Percentiles rank a stretch among this genome's conserved stretches.
phyloP scores from a whole-genome alignment of 2,888 invertebrate genomes.

The Glaucopsyche alexis region DNA sequence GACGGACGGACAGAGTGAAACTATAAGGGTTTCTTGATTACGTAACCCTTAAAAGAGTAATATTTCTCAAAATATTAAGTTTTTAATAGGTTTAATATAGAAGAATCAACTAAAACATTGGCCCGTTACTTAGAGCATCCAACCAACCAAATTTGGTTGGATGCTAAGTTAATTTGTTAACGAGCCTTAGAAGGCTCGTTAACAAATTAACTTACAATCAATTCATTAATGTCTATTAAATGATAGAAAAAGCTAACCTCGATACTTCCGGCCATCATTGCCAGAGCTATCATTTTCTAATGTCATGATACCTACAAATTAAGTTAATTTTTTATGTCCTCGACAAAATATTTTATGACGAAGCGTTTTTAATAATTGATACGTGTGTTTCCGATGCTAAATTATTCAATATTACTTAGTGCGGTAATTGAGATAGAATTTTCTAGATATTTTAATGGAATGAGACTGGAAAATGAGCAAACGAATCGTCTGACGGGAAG shows the following conservation, averaged over 20 bases:
- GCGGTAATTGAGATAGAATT: too few relatives aligned
- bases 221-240: conserved; percentile 6
- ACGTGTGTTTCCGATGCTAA: background rate
- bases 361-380: conserved; percentile 13
- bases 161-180: too few relatives aligned
- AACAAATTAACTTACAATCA: conserved; percentile 7
- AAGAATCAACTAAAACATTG: too few relatives aligned
- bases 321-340: conserved; percentile 13
- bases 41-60: background rate
- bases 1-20: too few relatives aligned
- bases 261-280: background rate
- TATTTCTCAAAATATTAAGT: too few relatives aligned
- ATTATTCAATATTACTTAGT: background rate
- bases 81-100: too few relatives aligned
- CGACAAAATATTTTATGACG: conserved; percentile 4
- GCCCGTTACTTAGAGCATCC: too few relatives aligned
- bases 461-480: too few relatives aligned
- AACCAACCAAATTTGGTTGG: too few relatives aligned
- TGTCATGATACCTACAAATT: conserved; percentile 10
- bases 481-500: too few relatives aligned
- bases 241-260: background rate
- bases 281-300: background rate
- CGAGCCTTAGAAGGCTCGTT: background rate
- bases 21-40: too few relatives aligned
- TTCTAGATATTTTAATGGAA: too few relatives aligned